phyloP scores from a whole-genome alignment of 2,888 invertebrate species.

The Tipula lateralis region DNA sequence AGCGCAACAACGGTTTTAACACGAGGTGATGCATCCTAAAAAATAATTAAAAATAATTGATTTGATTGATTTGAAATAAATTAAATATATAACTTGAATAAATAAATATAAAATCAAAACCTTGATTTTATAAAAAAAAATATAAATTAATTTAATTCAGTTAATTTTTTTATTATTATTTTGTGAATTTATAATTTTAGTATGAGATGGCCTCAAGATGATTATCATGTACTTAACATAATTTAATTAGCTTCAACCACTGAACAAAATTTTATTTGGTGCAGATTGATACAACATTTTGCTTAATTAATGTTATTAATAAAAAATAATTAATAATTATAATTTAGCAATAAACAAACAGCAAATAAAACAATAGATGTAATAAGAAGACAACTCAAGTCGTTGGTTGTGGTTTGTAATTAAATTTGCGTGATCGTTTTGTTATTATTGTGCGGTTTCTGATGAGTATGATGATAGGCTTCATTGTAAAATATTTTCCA shows the following conservation, averaged over 20 bases:
- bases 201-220: neutral
- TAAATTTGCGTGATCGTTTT: neutral
- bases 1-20: constrained; percentile 81
- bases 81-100: neutral
- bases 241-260: neutral
- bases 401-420: neutral
- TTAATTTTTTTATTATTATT: neutral
- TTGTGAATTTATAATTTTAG: neutral
- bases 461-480: neutral
- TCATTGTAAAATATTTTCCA: neutral
- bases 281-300: neutral
- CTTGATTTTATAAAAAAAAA: neutral
- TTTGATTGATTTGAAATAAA: neutral
- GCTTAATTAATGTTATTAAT: neutral
- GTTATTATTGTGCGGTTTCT: neutral
- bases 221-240: neutral
- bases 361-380: neutral
- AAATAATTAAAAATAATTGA: constrained; percentile 36
- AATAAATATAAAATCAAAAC: neutral
- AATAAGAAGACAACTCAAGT: neutral
- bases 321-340: neutral
- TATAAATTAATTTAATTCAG: neutral
- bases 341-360: neutral
- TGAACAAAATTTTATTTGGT: neutral
- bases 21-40: constrained; percentile 60